Base-by-base conservation (phyloP, 2,888 invertebrate species). In the Plagodis pulveraria region DNA sequence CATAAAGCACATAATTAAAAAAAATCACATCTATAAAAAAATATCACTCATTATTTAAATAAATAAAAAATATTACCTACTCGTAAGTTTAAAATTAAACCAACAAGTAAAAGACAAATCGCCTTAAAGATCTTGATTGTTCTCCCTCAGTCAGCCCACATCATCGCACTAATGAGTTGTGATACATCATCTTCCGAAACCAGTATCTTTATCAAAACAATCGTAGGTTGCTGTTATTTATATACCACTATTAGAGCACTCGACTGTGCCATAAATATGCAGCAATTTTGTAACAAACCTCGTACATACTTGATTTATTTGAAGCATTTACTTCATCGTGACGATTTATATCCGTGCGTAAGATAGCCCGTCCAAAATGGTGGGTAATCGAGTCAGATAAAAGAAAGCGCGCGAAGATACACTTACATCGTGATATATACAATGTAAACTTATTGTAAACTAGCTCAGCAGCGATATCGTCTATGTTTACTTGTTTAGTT, bases 181-280 rank as follows among this genome's bases (percentile, higher is more conserved):
- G 10, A 51, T 51, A 51, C 22, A 43, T 51, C 43, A 51, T 51
- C 9, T 32, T 36, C 22, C 41, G 11, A 34, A 50, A 43, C 50
- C 6, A 33, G 50, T 43, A 51, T 51, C 43, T 50, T 22, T 51
- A 51, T 35, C 50, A 22, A 36, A 50, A 51, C 50, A 42, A 50
- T 43, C 43, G 50, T 51, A 51, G 43, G 50, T 40, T 40, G 41
- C 35, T 42, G 10, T 51, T 43, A 51, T 51, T 51, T 51, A 51
- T 50, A 10, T 22, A 41, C 49, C 12, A 36, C 43, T 43, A 42
- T 50, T 42, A 35, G 35, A n/a, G 8, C 36, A 44, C 11, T 41
- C 41, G 22, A 22, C 22, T 22, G 6, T 51, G 34, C 8, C 42
- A 50, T 42, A 51, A 51, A 51, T 43, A 43, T 9, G 11, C 43